Base-by-base conservation (phyloP, 2,888 invertebrate genomes). In the Epinotia nisella region DNA sequence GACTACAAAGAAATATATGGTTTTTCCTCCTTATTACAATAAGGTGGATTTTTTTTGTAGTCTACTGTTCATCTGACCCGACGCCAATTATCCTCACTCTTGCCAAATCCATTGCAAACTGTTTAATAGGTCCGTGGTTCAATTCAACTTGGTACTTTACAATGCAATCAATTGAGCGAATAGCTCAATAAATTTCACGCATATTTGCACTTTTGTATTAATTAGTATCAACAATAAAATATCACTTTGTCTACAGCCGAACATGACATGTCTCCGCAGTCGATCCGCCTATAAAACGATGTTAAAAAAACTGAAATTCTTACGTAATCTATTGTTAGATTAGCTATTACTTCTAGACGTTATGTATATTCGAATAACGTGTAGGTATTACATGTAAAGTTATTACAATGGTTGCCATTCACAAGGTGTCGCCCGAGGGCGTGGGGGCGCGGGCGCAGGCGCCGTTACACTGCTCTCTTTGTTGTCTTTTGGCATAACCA, bases 331-430 rank as follows among this genome's bases (percentile, higher is more conserved):
- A 80, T 81, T 78, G 80, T 80, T 82, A 78, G 83, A 83, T 82
- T 83, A 82, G 75, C 79, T 78, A 78, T 72, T 68, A 61, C 35
- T 72, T 77, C 75, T 80, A 79, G 76, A 82, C 76, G 72, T 84
- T 84, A 86, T 82, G 79, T 82, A 81, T 85, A 84, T 82, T 83
- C 79, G 76, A 81, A 78, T 82, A 80, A 82, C 77, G 79, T 75
- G 53, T 62, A 61, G 62, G 53, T 71, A 67, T 24, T 55, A 60
- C 61, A 64, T 51, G 65, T 70, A 56, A 66, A 59, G 65, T 55
- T 74, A 65, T 71, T 67, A 62, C 29, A 69, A 67, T 41, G 71
- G 66, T 45, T 56, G 66, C 51, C 59, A 19, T 58, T 64, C 39
- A 24, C 49, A 13, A 13, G 55, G 66, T 41, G 19, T 49, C 56